Base-by-base conservation (phyloP, 64 coral and sea anemone genomes). In the Platygyra sinensis region DNA sequence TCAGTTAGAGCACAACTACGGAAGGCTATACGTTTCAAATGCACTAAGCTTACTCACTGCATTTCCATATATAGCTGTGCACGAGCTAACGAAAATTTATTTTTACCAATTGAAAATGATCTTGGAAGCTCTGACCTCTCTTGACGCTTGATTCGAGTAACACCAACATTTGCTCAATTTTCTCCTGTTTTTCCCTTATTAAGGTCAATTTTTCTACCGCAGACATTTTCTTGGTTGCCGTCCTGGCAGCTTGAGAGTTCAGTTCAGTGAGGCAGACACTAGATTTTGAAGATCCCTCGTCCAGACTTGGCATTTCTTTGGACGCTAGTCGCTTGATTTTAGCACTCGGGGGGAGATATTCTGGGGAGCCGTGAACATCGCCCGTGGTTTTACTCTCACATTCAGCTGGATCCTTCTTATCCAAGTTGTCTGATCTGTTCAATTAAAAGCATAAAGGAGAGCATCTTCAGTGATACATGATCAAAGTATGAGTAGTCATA, bases 261-360 rank as follows among this genome's bases (percentile, higher is more conserved):
- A 49, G 32, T 10, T 39, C 2, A 24, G 67, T 61, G 14, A 46
- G 60, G 24, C 20, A 20, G 12, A 24, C 50, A 60, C 30, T 15
- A 22, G 54, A 29, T 62, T 49, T 67, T 46, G 18, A 22, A 20
- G 16, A 12, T 67, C 62, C 32, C 25, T 13, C 36, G 46, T 22
- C 20, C 11, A 57, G 14, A 10, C 27, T 28, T 60, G 4, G 19
- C 19, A 50, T 83, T 22, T 83, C 80, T 24, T 83, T 67, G 16
- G 1, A 11, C 25, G 60, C 18, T n/a, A 83, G 33, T n/a, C 19
- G 67, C 32, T 83, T 61, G 8, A 83, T 24, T 83, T 83, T 83
- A 33, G 79, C 79, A 22, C 36, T 67, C 42, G 80, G 80, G 69
- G 80, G 80, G 36, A 83, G 80, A 49, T 64, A 83, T 49, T 83